Percentiles rank a stretch among this genome's conserved stretches.
Conservation (phyloP, 37 sponge, comb jelly and placozoan genomes). For the Sycon ciliatum region DNA sequence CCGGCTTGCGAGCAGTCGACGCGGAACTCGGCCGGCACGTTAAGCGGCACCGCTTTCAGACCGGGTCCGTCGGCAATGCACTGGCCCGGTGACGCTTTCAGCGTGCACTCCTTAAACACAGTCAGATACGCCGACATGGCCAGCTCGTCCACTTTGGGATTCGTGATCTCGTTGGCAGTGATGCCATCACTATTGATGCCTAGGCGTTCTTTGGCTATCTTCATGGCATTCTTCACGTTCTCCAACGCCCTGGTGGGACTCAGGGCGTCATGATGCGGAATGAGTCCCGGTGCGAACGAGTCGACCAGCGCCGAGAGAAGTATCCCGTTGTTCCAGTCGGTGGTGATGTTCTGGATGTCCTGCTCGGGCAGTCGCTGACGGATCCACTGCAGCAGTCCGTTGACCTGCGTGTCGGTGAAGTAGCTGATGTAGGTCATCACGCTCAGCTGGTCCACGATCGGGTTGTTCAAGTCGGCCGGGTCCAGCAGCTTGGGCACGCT, state of each 20-base stretch:
- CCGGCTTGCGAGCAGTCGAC: slow-evolving; percentile 60
- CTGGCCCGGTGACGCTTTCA: slow-evolving; percentile 45
- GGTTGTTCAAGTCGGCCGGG: slow-evolving; percentile 54
- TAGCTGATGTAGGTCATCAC: slow-evolving; percentile 90
- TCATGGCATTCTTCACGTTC: slow-evolving; percentile 54
- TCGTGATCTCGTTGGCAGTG: slow-evolving; percentile 26
- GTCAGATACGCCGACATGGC: slow-evolving; percentile 43
- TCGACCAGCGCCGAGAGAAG: slow-evolving; percentile 67
- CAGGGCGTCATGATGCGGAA: slow-evolving; percentile 48
- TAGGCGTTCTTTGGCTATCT: slow-evolving; percentile 46
- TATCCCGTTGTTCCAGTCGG: slow-evolving; percentile 76
- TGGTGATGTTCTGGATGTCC: slow-evolving; percentile 58
- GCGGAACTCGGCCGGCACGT: slow-evolving; percentile 36
- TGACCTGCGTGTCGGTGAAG: slow-evolving; percentile 54
- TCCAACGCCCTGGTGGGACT: slow-evolving; percentile 49
- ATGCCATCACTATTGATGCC: slow-evolving; percentile 38
- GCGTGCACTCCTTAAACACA: slow-evolving; percentile 26
- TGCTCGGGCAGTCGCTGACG: slow-evolving; percentile 50
- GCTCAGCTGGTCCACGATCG: slow-evolving; percentile 66
- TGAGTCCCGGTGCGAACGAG: slow-evolving; percentile 40
- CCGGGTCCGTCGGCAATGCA: slow-evolving; percentile 42
- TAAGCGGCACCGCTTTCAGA: slow-evolving; percentile 22
- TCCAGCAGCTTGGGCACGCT: slow-evolving; percentile 53
- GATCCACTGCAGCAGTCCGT: slow-evolving; percentile 62
- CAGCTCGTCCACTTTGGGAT: slow-evolving; percentile 53